A percentile compares a stretch with the other conserved stretches of the same genome.
phyloP scores from a whole-genome alignment of 2,113 vertebrate genomes.

The Cyprinodon tularosa region DNA sequence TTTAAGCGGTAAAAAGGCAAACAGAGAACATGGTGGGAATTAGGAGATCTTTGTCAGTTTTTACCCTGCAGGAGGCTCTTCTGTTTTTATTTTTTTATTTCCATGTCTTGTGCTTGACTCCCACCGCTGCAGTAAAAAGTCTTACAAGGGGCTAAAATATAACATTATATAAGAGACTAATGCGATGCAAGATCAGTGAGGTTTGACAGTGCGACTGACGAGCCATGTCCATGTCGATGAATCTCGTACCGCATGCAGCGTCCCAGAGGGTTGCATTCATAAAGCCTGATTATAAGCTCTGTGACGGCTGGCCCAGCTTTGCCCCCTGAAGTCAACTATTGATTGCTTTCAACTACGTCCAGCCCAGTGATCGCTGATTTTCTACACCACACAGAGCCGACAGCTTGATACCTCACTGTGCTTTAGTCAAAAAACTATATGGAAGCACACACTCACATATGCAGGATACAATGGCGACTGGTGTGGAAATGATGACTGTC shows the following conservation, averaged over 20 bases:
- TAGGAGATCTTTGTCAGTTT: constrained; percentile 29
- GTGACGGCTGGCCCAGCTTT: constrained; percentile 16
- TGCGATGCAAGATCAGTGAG: constrained; percentile 23
- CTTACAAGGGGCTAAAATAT: constrained; percentile 46
- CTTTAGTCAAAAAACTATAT: neutral
- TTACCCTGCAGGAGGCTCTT: constrained; percentile 26
- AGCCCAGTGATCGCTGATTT: constrained; percentile 33
- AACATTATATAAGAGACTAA: constrained; percentile 32
- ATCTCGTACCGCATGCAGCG: constrained; percentile 23
- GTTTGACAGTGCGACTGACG: constrained; percentile 38
- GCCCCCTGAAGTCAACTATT: constrained; percentile 49
- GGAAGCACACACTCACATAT: neutral
- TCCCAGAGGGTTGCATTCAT: constrained; percentile 32
- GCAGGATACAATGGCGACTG: constrained; percentile 13
- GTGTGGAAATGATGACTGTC: constrained; percentile 48
- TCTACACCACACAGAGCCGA: constrained; percentile 34
- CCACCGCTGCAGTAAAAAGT: constrained; percentile 38
- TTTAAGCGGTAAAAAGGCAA: constrained; percentile 18
- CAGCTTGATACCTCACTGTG: constrained; percentile 18
- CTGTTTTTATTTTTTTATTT: neutral
- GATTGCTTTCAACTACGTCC: constrained; percentile 55
- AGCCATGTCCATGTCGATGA: constrained; percentile 24
- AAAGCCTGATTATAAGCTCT: constrained; percentile 53
- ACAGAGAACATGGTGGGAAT: constrained; percentile 18
- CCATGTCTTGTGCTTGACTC: constrained; percentile 41